Evolutionary conservation across 1,140 invertebrate species (phyloP).

Genomic region (Eciton burchellii): DNA sequence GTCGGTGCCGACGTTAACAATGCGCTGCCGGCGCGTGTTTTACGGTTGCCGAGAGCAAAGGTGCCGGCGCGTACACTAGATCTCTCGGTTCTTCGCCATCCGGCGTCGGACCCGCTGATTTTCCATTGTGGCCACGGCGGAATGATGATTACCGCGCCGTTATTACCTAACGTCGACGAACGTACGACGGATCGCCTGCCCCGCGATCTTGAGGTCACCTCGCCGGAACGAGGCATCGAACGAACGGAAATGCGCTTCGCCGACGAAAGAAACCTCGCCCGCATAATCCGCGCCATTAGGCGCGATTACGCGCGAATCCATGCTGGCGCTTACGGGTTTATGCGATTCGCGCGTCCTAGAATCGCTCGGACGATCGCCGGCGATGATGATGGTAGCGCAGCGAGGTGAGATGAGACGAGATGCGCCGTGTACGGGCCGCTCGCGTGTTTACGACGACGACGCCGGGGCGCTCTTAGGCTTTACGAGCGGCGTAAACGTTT

Average conservation of each 20-base stretch:
- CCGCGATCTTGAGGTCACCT: constrained; percentile 24
- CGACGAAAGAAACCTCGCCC: constrained; percentile 6
- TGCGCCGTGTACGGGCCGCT: neutral
- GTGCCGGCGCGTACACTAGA: constrained; percentile 42
- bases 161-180: constrained; percentile 34
- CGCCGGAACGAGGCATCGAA: constrained; percentile 28
- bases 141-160: constrained; percentile 45
- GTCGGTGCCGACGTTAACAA: constrained; percentile 7
- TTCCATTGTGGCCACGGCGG: constrained; percentile 30
- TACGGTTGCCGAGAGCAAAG: constrained; percentile 32
- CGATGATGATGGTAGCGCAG: neutral
- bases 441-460: constrained; percentile 33
- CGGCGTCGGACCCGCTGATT: neutral
- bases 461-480: constrained; percentile 25
- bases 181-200: neutral
- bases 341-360: constrained; percentile 35
- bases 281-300: constrained; percentile 47
- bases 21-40: constrained; percentile 31
- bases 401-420: neutral
- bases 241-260: neutral
- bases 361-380: constrained; percentile 18
- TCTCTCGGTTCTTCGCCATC: constrained; percentile 40
- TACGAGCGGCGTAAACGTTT: constrained; percentile 60
- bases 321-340: constrained; percentile 33
- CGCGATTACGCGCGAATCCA: constrained; percentile 41